Conservation (phyloP, 92 coral and sea anemone species). For the Virgularia gustaviana region DNA sequence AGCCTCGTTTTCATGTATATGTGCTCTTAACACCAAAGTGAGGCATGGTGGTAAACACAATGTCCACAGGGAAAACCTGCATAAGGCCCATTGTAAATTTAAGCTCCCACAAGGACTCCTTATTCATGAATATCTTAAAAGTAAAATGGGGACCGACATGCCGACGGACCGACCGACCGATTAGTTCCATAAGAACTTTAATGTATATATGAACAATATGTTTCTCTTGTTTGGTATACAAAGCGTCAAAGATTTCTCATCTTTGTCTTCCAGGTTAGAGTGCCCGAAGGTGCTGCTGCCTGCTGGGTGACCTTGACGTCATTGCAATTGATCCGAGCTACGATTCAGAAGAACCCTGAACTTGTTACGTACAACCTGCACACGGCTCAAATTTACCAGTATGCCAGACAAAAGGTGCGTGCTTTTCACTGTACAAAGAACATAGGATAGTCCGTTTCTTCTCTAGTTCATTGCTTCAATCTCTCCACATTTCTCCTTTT, state of each 20-base stretch:
- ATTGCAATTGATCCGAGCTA: constrained; percentile 71
- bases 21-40: no score
- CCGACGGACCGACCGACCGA: no score
- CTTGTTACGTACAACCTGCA: constrained; percentile 73
- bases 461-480: no score
- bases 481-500: not conserved
- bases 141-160: no score
- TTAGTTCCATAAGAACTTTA: not conserved
- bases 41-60: no score
- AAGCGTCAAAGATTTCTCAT: not conserved
- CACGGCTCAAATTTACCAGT: constrained; percentile 84
- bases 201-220: not conserved
- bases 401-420: constrained; percentile 81
- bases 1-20: no score
- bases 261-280: constrained; percentile 50
- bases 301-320: constrained; percentile 75
- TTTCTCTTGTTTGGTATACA: not conserved
- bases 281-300: constrained; percentile 81
- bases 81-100: no score
- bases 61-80: no score
- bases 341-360: constrained; percentile 53
- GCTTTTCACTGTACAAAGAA: not conserved
- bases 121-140: no score
- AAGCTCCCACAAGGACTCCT: no score
- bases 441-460: not conserved